Evolutionary conservation across 2,888 invertebrate genomes (phyloP).

Genomic region (Drosophila kokeensis): DNA sequence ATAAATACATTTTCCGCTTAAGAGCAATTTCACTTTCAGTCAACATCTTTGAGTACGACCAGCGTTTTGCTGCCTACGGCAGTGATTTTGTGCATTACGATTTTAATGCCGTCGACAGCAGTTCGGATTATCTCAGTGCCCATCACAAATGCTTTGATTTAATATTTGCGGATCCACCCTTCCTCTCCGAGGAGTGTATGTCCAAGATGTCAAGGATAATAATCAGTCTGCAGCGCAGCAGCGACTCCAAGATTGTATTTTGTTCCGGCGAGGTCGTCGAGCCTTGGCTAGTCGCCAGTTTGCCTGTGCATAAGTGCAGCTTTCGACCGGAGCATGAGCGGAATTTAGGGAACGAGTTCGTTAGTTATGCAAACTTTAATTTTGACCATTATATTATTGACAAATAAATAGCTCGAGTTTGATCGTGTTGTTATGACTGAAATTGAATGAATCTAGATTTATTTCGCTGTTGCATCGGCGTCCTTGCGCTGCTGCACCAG

Average conservation of each 20-base stretch:
- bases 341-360: conserved; percentile 96
- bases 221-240: conserved; percentile 88
- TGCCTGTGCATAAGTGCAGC: conserved; percentile 88
- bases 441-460: conserved; percentile 18
- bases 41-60: conserved; percentile 93
- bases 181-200: conserved; percentile 96
- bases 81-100: conserved; percentile 94
- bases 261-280: conserved; percentile 95
- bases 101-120: conserved; percentile 91
- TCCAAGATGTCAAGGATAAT: conserved; percentile 92
- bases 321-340: conserved; percentile 94
- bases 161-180: conserved; percentile 97
- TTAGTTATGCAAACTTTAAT: conserved; percentile 95
- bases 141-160: conserved; percentile 88
- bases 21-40: conserved; percentile 86
- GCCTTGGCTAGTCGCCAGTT: conserved; percentile 87
- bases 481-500: conserved; percentile 89
- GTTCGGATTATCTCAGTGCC: conserved; percentile 86
- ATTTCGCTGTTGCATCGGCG: conserved; percentile 74
- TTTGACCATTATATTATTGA: conserved; percentile 86
- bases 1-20: not conserved
- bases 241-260: conserved; percentile 85
- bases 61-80: conserved; percentile 91
- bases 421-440: conserved; percentile 11
- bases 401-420: conserved; percentile 65